These are phyloP conservation scores for Catostylus mosaicus DNA, from an alignment of 30 jellyfish, hydroid and myxozoan species.

Conservation along the genomic window DNA sequence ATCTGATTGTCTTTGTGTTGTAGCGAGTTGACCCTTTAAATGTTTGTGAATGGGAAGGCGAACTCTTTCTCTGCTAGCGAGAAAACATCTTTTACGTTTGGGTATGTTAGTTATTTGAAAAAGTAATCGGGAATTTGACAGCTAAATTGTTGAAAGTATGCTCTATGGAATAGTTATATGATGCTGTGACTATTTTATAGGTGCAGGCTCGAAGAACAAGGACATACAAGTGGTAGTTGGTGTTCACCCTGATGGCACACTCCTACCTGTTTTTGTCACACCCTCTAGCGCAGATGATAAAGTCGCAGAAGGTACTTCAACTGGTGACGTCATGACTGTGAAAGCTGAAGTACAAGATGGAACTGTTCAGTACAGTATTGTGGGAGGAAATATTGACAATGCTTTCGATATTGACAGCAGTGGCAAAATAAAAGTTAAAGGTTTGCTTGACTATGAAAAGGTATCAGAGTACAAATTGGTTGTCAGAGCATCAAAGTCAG, in stretches of 20 bases:
- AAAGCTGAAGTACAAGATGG: constrained; percentile 57
- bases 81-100: no score
- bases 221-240: constrained; percentile 65
- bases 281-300: not conserved
- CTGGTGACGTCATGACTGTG: constrained; percentile 54
- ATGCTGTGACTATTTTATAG: constrained; percentile 36
- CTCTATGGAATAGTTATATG: no score
- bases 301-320: constrained; percentile 58
- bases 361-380: constrained; percentile 68
- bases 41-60: no score
- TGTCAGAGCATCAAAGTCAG: constrained; percentile 74
- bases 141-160: no score
- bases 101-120: no score
- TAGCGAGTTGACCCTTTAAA: no score
- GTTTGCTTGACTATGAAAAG: constrained; percentile 71
- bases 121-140: no score
- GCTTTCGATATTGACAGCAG: constrained; percentile 61
- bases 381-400: constrained; percentile 84
- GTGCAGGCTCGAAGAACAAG: constrained; percentile 33
- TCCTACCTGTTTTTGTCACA: constrained; percentile 56
- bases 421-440: constrained; percentile 52
- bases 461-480: constrained; percentile 59
- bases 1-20: no score
- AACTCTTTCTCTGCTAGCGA: no score
- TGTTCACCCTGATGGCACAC: constrained; percentile 61